phyloP scores from a whole-genome alignment of 2,797 vertebrate genomes.

The Telmatherina bonti region DNA sequence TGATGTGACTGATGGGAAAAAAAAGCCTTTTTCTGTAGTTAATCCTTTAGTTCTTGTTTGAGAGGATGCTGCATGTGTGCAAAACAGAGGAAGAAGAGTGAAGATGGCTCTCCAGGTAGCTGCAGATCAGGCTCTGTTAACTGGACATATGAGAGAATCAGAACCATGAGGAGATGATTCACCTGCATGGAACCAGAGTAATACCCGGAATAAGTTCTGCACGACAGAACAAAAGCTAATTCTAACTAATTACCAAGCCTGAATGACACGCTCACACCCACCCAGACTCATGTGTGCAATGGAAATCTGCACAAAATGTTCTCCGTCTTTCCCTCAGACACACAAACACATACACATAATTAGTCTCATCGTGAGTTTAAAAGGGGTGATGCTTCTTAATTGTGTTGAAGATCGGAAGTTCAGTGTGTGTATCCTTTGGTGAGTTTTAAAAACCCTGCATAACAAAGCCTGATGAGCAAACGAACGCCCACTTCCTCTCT shows the following conservation, averaged over 20 bases:
- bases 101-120: neutral
- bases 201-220: neutral
- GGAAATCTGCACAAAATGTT: conserved; percentile 12
- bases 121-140: neutral
- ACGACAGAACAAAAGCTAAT: conserved; percentile 17
- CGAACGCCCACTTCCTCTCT: conserved; percentile 71
- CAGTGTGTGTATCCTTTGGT: conserved; percentile 58
- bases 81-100: neutral
- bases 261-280: conserved; percentile 26
- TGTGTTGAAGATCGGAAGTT: conserved; percentile 68
- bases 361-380: conserved; percentile 63
- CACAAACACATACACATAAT: conserved; percentile 43
- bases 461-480: conserved; percentile 73
- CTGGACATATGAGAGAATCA: neutral
- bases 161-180: neutral
- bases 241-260: conserved; percentile 23
- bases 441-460: conserved; percentile 46
- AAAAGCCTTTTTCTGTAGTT: conserved; percentile 6
- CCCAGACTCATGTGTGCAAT: conserved; percentile 23
- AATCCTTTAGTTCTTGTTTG: conserved; percentile 11
- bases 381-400: conserved; percentile 70
- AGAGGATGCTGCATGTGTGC: neutral
- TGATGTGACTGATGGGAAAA: neutral
- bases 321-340: conserved; percentile 22
- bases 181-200: neutral